Base-by-base conservation (phyloP, 1,140 invertebrate genomes). In the Bombus confusus region DNA sequence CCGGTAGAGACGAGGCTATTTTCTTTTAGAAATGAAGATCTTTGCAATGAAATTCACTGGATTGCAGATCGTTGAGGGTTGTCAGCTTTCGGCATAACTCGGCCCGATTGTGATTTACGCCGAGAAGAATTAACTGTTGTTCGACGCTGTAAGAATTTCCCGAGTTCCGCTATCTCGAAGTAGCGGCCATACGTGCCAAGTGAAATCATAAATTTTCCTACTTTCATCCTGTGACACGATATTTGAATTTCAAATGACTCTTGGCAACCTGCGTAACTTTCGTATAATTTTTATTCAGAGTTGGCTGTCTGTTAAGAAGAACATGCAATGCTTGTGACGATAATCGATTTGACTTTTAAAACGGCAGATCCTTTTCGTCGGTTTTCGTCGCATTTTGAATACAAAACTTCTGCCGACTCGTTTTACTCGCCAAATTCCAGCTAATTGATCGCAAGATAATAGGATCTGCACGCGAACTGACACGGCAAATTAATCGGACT, bases 201-300 rank as follows among this genome's bases (percentile, higher is more conserved):
- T 52, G 72, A 74, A 57, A 59, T 76, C 34, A 76, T 59, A 76
- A 59, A 59, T 76, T 76, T 22, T 25, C 34, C 52, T 52, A 52
- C 73, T 28, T 39, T 76, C 52, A 59, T 76, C 34, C 34, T n/a
- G 34, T 76, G 52, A 39, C 52, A n/a, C 10, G 57, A 52, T 31
- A n/a, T 59, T 76, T 76, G 52, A 76, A 76, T 59, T 76, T 59
- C 74, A 76, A 76, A 76, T 59, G 52, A 59, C 15, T 37, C 52
- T 52, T 28, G 22, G 47, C 8, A 47, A 52, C 47, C 47, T 52
- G 47, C 47, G 47, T 22, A 47, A 75, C 47, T 75, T 52, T 25
- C 73, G 31, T 52, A 25, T 52, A 57, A 75, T 57, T 75, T 75
- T 75, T 75, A 75, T 75, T 28, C 31, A 28, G 2, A 37, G 43